Conservation (phyloP, 2,113 vertebrate genomes). For the Paradisaea rubra region DNA sequence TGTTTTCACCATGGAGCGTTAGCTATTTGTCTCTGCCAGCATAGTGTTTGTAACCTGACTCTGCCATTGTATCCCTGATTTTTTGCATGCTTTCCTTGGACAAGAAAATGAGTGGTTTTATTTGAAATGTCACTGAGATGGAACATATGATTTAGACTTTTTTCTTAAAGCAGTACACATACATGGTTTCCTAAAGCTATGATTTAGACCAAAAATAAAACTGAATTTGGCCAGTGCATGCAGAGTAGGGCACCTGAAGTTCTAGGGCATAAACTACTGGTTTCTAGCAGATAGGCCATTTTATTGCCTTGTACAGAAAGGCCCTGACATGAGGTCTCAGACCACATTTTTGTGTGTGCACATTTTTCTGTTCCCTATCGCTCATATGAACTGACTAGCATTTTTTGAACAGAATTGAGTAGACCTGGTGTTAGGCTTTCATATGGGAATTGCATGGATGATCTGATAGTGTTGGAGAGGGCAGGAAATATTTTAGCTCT, state of each 20-base stretch:
- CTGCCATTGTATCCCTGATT: background rate
- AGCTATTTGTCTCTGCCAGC: background rate
- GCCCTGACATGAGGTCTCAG: background rate
- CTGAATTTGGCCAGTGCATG: background rate
- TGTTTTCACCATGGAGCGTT: background rate
- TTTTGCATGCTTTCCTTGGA: background rate
- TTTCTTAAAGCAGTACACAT: background rate
- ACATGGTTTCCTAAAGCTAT: background rate
- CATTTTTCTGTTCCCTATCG: background rate
- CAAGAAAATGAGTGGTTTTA: background rate
- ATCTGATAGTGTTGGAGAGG: background rate
- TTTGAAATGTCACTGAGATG: background rate
- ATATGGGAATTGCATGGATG: background rate
- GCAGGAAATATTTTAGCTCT: background rate
- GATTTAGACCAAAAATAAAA: constrained; percentile 31
- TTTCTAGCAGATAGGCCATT: background rate
- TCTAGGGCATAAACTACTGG: background rate
- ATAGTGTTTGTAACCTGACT: background rate
- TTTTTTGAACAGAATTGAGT: background rate
- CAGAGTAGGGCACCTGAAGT: background rate
- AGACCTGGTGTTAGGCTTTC: background rate
- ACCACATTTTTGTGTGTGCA: background rate
- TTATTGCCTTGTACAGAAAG: background rate
- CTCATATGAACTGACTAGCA: background rate
- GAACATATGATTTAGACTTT: background rate